Base-by-base conservation (phyloP, 2,888 invertebrate genomes). In the Chrysodeixis includens region DNA sequence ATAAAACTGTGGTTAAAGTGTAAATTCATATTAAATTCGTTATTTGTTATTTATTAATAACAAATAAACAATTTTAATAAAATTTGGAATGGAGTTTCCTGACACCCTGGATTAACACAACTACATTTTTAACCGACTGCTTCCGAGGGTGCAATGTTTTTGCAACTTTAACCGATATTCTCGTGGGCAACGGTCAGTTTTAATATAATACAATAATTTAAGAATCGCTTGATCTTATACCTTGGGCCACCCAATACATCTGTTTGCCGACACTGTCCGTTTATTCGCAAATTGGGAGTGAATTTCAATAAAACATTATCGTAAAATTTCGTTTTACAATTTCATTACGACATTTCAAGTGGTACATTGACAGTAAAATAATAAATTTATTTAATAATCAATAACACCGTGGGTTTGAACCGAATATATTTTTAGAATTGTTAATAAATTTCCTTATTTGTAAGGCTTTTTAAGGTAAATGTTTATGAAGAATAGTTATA, bases 311-410 rank as follows among this genome's bases (percentile, higher is more conserved):
- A 83, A 79, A 77, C 66, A 72, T 78, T 67, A 81, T 81, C 85
- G 72, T 89, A 87, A 90, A 88, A 81, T 74, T 80, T 59, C 71
- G 59, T 76, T 88, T 88, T 87, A 89, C 88, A 87, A 84, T 86
- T 88, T 88, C 86, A 87, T 89, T 88, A 83, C 79, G 71, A 81
- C 71, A 74, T 78, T 66, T 56, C 70, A 71, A 71, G 69, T 66
- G 69, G 74, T 72, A 52, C 59, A 76, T 69, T 78, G 79, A 53
- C 64, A 56, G 30, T 52, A 16, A 58, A 32, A 66, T 44, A 63
- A 69, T 69, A 62, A 54, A 56, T 14, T 65, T 67, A 60, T 57
- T 55, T 44, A 63, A 54, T 58, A 55, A 40, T 56, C 51, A 53
- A 65, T 56, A 56, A 55, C 10, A 16, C 56, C 61, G 76, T 76